Base-by-base conservation (phyloP, 2,113 vertebrate genomes). In the Tylochromis polylepis region DNA sequence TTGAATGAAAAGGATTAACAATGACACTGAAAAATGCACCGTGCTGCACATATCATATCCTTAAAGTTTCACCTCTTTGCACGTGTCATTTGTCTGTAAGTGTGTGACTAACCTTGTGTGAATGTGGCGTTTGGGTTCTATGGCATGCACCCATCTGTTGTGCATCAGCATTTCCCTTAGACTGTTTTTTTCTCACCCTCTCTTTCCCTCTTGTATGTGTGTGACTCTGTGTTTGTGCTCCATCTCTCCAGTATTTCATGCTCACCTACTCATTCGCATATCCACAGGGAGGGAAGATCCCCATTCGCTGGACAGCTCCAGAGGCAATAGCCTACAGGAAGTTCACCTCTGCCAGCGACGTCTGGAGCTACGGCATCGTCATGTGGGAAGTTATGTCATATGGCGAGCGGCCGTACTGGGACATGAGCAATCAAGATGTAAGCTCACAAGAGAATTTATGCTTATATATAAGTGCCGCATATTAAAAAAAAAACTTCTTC, bases 351-450 rank as follows among this genome's bases (percentile, higher is more conserved):
- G 98, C 99, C 85, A 99, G 98, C 1, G 99, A 99, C 0, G 99
- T 99, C 60, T 99, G 99, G 99, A 99, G 99, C 94, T 99, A 99
- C 0, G 99, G 98, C 31, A 99, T 99, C 1, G 98, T 99, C 94
- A 99, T 99, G 99, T 99, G 98, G 99, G 99, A 99, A 90, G 99
- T 99, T 92, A 99, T 99, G 99, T 99, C 98, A 22, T 99, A 99
- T 0, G 99, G 99, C 59, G 99, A 99, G 88, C 95, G 98, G 82
- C 99, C 99, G 5, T 99, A 99, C 95, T 99, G 98, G 98, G 98
- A 99, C 96, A 99, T 99, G 98, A 99, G 98, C 95, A 99, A 99
- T 96, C 98, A 99, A 94, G 98, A 99, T 11, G 98, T 99, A 94
- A 98, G 98, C 95, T 51, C 9, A 34, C 11, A 34, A 53, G 41